Conservation (phyloP, 2,113 vertebrate species). For the Microtus richardsoni region DNA sequence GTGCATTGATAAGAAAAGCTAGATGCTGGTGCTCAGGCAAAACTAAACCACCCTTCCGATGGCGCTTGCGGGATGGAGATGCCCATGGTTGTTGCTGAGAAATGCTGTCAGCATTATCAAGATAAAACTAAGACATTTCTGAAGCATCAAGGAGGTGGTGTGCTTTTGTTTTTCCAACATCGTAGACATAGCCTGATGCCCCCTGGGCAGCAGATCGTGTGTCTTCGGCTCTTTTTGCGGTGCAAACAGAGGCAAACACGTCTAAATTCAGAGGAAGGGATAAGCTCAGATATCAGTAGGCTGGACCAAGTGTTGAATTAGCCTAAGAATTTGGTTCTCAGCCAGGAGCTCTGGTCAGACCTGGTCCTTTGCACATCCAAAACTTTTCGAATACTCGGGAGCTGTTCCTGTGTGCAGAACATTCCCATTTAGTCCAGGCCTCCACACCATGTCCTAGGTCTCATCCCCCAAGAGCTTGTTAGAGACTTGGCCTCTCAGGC, state of each 20-base stretch:
- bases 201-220: not conserved
- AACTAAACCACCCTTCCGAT: not conserved
- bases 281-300: not conserved
- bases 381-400: not conserved
- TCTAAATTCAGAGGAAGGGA: not conserved
- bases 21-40: not conserved
- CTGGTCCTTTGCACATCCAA: not conserved
- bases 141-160: not conserved
- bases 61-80: not conserved
- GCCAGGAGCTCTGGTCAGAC: not conserved
- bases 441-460: not conserved
- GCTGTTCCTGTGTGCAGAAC: not conserved
- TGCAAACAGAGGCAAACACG: not conserved
- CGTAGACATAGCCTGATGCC: not conserved
- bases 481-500: constrained; percentile 33
- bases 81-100: not conserved
- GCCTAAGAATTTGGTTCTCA: not conserved
- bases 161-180: not conserved
- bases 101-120: not conserved
- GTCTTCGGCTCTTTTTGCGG: not conserved
- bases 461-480: constrained; percentile 39
- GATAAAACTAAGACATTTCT: not conserved
- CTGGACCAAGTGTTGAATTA: not conserved
- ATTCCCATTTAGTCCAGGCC: not conserved
- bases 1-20: constrained; percentile 35